phyloP scores from a whole-genome alignment of 2,113 vertebrate genomes.

The Corynorhinus townsendii region DNA sequence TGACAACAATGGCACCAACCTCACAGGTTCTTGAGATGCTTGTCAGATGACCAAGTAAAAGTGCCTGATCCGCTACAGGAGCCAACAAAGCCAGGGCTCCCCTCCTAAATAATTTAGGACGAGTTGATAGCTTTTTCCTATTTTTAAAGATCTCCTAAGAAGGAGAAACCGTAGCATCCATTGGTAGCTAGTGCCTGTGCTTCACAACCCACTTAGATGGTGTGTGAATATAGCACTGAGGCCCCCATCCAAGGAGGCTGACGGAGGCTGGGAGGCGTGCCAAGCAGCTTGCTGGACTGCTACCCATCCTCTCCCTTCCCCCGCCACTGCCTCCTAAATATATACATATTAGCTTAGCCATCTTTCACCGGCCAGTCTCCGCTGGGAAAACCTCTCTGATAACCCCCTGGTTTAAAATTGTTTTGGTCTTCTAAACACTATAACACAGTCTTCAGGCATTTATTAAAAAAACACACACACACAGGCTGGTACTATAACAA shows the following conservation, averaged over 20 bases:
- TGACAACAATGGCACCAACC: not conserved
- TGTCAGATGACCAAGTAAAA: not conserved
- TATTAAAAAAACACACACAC: not conserved
- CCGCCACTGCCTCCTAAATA: conserved; percentile 48
- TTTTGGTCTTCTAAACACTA: not conserved
- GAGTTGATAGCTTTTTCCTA: conserved; percentile 56
- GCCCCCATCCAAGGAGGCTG: conserved; percentile 72
- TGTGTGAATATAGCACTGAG: conserved; percentile 69
- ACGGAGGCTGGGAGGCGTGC: conserved; percentile 67
- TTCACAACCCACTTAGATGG: conserved; percentile 72
- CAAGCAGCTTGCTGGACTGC: conserved; percentile 64
- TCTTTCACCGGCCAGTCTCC: not conserved
- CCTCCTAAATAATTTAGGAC: conserved; percentile 60
- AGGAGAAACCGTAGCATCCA: conserved; percentile 65
- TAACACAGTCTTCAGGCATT: not conserved
- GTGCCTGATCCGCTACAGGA: not conserved
- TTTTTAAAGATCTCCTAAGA: conserved; percentile 74
- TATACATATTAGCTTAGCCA: not conserved
- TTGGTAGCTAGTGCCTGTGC: conserved; percentile 61
- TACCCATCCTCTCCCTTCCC: conserved; percentile 38
- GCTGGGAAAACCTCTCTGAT: not conserved
- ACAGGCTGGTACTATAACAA: not conserved
- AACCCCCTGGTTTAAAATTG: not conserved
- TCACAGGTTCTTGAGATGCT: not conserved
- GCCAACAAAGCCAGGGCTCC: not conserved